phyloP scores from a whole-genome alignment of 2,113 vertebrate genomes.

The Orthonyx spaldingii region DNA sequence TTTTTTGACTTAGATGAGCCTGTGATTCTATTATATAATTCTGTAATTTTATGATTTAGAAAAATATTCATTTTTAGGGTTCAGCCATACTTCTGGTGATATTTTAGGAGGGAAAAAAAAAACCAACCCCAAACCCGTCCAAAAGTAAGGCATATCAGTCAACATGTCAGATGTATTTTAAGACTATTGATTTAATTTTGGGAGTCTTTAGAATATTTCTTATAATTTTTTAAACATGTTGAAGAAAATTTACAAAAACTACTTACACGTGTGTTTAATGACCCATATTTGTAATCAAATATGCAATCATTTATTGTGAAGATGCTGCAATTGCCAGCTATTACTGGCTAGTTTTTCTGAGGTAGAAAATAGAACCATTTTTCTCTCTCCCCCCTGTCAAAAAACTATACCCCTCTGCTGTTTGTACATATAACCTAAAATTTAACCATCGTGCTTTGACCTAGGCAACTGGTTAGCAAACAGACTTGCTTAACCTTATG shows the following conservation, averaged over 20 bases:
- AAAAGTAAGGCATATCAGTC: neutral
- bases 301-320: neutral
- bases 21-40: neutral
- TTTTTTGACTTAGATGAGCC: rapidly evolving
- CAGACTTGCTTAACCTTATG: neutral
- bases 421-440: neutral
- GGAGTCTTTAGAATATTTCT: neutral
- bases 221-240: neutral
- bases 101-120: neutral
- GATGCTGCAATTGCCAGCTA: neutral
- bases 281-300: conserved; percentile 49
- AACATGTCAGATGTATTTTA: conserved; percentile 23
- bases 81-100: neutral
- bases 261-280: conserved; percentile 45
- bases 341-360: neutral
- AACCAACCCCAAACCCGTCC: neutral
- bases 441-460: neutral
- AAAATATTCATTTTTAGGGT: neutral
- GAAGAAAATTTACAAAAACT: conserved; percentile 25
- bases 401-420: neutral
- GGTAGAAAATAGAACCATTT: neutral
- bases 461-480: neutral
- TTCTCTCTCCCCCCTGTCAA: neutral
- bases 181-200: neutral
- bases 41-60: neutral